These are phyloP conservation scores for Hemaris fuciformis DNA, from an alignment of 2,888 invertebrate species.

Conservation along the genomic window DNA sequence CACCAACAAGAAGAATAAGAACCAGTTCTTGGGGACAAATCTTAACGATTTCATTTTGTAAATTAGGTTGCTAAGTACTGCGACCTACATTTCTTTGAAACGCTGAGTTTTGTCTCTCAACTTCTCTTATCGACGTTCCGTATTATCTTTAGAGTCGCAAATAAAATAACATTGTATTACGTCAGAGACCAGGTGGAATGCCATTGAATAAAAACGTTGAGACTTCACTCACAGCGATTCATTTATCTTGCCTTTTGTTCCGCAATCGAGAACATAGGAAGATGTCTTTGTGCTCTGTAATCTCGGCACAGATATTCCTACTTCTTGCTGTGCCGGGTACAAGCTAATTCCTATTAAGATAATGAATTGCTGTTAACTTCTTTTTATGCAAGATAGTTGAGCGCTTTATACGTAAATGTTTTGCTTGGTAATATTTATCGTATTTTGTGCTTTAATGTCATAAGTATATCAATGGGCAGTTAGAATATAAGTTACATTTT, in stretches of 20 bases:
- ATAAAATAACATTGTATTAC: slow-evolving; percentile 23
- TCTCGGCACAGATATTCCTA: slow-evolving; percentile 43
- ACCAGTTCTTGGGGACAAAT: neutral
- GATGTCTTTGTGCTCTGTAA: slow-evolving; percentile 42
- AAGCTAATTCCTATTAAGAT: slow-evolving; percentile 4
- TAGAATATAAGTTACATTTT: too few relatives aligned
- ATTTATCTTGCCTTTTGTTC: slow-evolving; percentile 57
- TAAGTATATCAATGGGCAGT: too few relatives aligned
- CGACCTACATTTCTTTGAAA: slow-evolving; percentile 4
- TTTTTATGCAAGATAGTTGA: neutral
- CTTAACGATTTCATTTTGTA: slow-evolving; percentile 2
- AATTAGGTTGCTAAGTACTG: slow-evolving; percentile 4
- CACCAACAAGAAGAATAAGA: too few relatives aligned
- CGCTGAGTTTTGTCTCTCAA: neutral
- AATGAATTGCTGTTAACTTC: neutral
- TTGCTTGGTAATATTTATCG: too few relatives aligned
- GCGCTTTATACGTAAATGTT: neutral
- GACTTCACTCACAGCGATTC: slow-evolving; percentile 35
- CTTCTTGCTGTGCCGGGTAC: slow-evolving; percentile 15
- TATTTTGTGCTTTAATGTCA: too few relatives aligned
- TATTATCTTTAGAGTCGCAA: slow-evolving; percentile 36
- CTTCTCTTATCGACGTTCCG: slow-evolving; percentile 18
- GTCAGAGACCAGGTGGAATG: slow-evolving; percentile 41
- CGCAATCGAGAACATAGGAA: slow-evolving; percentile 38
- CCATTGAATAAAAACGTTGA: slow-evolving; percentile 42